Evolutionary conservation across 2,113 vertebrate species (phyloP), one percentile per base, ranked within the genome.

Genomic region (Girardinichthys multiradiatus): DNA sequence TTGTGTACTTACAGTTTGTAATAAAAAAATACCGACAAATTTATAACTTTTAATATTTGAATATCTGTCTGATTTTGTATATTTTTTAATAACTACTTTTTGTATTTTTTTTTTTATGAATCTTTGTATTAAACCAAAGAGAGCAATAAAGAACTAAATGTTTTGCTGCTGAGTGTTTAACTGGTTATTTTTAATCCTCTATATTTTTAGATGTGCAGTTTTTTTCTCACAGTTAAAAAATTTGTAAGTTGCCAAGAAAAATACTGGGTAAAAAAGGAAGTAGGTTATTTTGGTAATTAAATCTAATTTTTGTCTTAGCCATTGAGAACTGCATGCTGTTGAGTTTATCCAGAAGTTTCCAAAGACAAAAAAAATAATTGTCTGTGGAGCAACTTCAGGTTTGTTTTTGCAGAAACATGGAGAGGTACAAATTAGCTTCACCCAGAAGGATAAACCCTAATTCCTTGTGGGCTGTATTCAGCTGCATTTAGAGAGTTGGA

Each of bases 61-160:
- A 77, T 64, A 27, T 57, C 64, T 91, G 76, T 90, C 79, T 77
- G 83, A 87, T 88, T 86, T 86, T 93, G 82, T 90, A 92, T 89
- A 83, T 91, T 92, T 91, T 85, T 60, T 83, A 79, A 87, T 85
- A 84, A 59, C 64, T 77, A 81, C 28, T 48, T 76, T 90, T 92
- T 90, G 74, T 85, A 89, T 88, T 90, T 85, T 74, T 90, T 85
- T 74, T 76, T 63, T 76, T 79, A 82, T 72, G 63, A 64, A 57
- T 85, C 72, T 74, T 59, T 87, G 77, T 91, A 81, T 86, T 67
- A 79, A 68, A 74, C 51, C 72, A 68, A 72, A 84, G 80, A 82
- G 33, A 74, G 64, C 82, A 92, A 91, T 92, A 92, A 92, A 86
- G 79, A 11, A 81, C 37, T 48, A 17, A 87, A 84, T 67, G 77